A percentile compares a stretch with the other conserved stretches of the same genome.
phyloP scores from a whole-genome alignment of 2,113 vertebrate species.

The Pao palembangensis region DNA sequence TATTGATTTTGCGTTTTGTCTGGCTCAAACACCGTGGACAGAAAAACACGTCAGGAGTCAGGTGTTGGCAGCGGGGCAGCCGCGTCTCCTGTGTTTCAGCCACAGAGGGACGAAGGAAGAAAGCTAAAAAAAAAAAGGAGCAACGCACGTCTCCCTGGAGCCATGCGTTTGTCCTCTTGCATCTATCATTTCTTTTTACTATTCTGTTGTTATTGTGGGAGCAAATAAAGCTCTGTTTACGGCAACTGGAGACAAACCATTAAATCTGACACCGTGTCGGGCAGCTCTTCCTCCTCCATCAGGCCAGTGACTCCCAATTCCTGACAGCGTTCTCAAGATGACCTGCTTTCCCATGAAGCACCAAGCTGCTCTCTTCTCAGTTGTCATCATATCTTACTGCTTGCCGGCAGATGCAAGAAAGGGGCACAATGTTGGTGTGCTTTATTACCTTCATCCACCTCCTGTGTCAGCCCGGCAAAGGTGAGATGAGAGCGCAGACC shows the following conservation, averaged over 20 bases:
- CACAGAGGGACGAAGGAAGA: constrained; percentile 31
- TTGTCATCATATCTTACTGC: constrained; percentile 70
- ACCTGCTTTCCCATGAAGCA: constrained; percentile 67
- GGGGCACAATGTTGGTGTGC: constrained; percentile 64
- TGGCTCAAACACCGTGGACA: constrained; percentile 76
- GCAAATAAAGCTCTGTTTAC: constrained; percentile 58
- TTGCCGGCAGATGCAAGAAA: constrained; percentile 54
- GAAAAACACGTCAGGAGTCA: constrained; percentile 68
- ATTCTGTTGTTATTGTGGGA: constrained; percentile 54
- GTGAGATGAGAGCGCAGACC: constrained; percentile 43
- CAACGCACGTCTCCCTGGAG: constrained; percentile 49
- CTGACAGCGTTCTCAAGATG: constrained; percentile 54
- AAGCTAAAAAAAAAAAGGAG: constrained; percentile 40
- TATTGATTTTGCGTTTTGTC: constrained; percentile 85
- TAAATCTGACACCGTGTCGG: constrained; percentile 27
- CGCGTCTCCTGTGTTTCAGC: constrained; percentile 46
- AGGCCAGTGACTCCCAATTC: constrained; percentile 51
- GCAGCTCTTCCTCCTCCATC: constrained; percentile 53
- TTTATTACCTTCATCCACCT: constrained; percentile 62
- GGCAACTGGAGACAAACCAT: constrained; percentile 46
- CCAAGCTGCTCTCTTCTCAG: constrained; percentile 62
- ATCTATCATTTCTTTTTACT: constrained; percentile 31
- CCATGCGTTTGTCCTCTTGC: constrained; percentile 26
- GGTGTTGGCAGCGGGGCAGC: constrained; percentile 59
- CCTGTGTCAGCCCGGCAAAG: constrained; percentile 45